Evolutionary conservation across 2,888 invertebrate genomes (phyloP), one percentile per base, ranked within the genome.

Genomic region (Drosophila aldrichi): DNA sequence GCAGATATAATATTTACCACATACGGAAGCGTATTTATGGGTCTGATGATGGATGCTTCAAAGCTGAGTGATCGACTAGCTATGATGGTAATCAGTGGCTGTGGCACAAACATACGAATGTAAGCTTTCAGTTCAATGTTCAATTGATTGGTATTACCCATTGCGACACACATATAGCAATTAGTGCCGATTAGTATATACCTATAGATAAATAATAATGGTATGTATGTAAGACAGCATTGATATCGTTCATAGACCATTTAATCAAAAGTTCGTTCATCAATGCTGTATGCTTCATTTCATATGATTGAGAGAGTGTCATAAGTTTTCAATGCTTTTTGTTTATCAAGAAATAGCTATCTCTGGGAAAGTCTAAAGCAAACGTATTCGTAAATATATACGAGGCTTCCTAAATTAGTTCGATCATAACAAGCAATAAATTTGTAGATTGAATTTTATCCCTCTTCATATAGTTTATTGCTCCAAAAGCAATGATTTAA

Each of bases 41-140:
- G 87, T 32, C 16, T 77, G 3, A 55, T 74, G 56, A 81, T 86
- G 89, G 87, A 86, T 22, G 12, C 10, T 0, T 81, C 86, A 2
- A 71, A 14, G 22, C 38, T 89, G 0, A 78, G 81, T 22, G 70
- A 77, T 4, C 61, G 75, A 0, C 8, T 87, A 0, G 81, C 54
- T 0, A 6, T 59, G 0, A 0, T 0, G 0, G 10, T 74, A 2
- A 59, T 87, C 7, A 1, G 18, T 0, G 2, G 62, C 1, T 48
- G 44, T 16, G 84, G 84, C 6, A 9, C 49, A 16, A 78, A 56
- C 41, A 9, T 87, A 0, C 46, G 59, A 49, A 0, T n/a, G 86
- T 89, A 68, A 49, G 71, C n/a, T 10, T 12, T 12, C 29, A 48
- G 48, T 46, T 49, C 18, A 49, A 12, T 48, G 25, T 10, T 9